Percentiles rank a stretch among this genome's conserved stretches.
Evolutionary conservation across 2,113 vertebrate species (phyloP).

Genomic region (Percopsis transmontana): DNA sequence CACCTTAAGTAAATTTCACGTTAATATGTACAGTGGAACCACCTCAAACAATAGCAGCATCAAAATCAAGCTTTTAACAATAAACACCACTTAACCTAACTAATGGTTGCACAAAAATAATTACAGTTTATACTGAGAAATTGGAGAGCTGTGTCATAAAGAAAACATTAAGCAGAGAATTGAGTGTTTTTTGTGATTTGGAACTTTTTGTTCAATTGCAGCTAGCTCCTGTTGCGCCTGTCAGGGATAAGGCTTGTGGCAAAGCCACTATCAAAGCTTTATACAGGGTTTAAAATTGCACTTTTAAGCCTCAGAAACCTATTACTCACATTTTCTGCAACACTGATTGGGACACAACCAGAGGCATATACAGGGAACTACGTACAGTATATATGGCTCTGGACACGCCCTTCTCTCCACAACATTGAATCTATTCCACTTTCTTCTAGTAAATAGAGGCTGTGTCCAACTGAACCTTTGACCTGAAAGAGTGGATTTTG

Average conservation of each 20-base stretch:
- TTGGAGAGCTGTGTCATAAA: slow-evolving; percentile 41
- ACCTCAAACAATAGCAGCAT: slow-evolving; percentile 67
- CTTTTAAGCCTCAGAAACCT: slow-evolving; percentile 66
- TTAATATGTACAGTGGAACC: slow-evolving; percentile 51
- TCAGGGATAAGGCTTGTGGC: slow-evolving; percentile 75
- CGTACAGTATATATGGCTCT: slow-evolving; percentile 62
- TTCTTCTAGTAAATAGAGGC: slow-evolving; percentile 45
- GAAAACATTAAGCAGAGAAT: slow-evolving; percentile 47
- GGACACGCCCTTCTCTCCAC: slow-evolving; percentile 50
- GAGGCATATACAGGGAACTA: slow-evolving; percentile 55
- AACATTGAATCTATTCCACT: slow-evolving; percentile 25
- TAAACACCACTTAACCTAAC: slow-evolving; percentile 54
- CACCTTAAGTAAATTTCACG: slow-evolving; percentile 34
- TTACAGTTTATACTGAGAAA: slow-evolving; percentile 50
- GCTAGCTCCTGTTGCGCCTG: slow-evolving; percentile 60
- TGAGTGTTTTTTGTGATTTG: slow-evolving; percentile 45
- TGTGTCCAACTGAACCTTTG: slow-evolving; percentile 57
- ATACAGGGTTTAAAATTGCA: slow-evolving; percentile 74
- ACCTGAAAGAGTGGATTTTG: slow-evolving; percentile 67
- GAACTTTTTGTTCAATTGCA: slow-evolving; percentile 55
- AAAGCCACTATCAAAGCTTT: slow-evolving; percentile 75
- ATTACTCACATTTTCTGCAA: slow-evolving; percentile 65
- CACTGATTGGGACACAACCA: slow-evolving; percentile 64
- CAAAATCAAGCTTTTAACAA: slow-evolving; percentile 48
- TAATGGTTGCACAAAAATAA: slow-evolving; percentile 63